Conservation (phyloP, 2,797 vertebrate species). For the Chaetophractus vellerosus region DNA sequence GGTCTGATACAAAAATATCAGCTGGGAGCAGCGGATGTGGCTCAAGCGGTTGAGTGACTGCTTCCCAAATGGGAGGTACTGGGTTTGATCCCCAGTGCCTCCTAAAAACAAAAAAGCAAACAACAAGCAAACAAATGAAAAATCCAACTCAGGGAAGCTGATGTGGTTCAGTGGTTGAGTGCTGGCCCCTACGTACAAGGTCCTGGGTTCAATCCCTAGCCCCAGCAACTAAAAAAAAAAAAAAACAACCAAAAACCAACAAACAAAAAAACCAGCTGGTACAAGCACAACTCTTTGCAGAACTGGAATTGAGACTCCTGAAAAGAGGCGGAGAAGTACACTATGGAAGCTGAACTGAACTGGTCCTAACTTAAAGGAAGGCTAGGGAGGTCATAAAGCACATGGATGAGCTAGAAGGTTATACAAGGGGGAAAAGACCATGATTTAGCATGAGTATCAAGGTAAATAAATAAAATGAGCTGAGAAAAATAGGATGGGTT, state of each 20-base stretch:
- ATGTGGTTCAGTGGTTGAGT: too few relatives aligned
- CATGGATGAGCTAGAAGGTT: background rate
- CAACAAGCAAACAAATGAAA: too few relatives aligned
- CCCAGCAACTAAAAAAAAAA: too few relatives aligned
- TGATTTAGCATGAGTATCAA: background rate
- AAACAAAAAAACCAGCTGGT: background rate
- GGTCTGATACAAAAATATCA: background rate
- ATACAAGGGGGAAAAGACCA: background rate
- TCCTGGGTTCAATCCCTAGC: too few relatives aligned
- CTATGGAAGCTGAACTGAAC: background rate
- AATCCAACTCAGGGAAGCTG: too few relatives aligned
- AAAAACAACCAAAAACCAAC: too few relatives aligned
- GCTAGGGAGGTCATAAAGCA: background rate
- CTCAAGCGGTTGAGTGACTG: too few relatives aligned
- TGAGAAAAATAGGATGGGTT: background rate
- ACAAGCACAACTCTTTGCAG: background rate
- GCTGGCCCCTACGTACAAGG: too few relatives aligned
- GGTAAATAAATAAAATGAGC: background rate
- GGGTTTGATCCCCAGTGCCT: too few relatives aligned
- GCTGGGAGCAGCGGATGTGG: too few relatives aligned
- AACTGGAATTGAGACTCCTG: background rate
- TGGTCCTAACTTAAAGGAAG: background rate
- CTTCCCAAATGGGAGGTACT: too few relatives aligned
- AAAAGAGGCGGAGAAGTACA: background rate
- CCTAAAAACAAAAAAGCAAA: too few relatives aligned